These are phyloP conservation scores for Tamandua tetradactyla DNA, from an alignment of 2,797 vertebrate genomes.

Conservation along the genomic window DNA sequence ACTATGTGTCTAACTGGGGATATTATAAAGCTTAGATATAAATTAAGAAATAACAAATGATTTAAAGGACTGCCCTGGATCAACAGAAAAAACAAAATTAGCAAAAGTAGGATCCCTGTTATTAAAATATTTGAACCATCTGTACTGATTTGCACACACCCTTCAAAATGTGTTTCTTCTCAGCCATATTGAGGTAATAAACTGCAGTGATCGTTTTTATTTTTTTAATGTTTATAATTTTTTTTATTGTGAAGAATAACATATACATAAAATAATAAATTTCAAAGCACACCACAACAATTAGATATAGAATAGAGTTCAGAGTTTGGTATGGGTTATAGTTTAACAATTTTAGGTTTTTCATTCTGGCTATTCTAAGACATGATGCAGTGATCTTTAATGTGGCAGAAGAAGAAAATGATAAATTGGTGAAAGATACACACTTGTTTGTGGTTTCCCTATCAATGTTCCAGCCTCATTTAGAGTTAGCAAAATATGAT, in stretches of 20 bases:
- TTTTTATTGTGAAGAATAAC: no score
- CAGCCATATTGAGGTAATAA: conserved; percentile 1
- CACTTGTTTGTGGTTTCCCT: not conserved
- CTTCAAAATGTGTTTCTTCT: conserved; percentile 33
- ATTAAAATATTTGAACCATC: conserved; percentile 42
- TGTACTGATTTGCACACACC: conserved; percentile 32
- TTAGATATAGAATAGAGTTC: no score
- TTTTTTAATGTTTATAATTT: no score
- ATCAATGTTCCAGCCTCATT: conserved; percentile 38
- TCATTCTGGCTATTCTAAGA: no score
- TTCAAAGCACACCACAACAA: no score
- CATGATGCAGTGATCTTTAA: no score
- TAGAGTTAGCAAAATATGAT: conserved; percentile 8
- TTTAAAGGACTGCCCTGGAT: not conserved
- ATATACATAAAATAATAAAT: no score
- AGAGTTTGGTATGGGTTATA: no score
- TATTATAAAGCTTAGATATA: not conserved
- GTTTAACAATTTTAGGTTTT: no score
- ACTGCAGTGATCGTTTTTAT: no score
- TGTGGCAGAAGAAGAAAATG: conserved; percentile 51
- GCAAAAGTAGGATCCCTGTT: not conserved
- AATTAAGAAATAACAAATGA: conserved; percentile 52
- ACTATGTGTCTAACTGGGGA: not conserved
- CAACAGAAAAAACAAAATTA: conserved; percentile 56
- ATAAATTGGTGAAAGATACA: not conserved